A percentile compares a stretch with the other conserved stretches of the same genome.
These are phyloP conservation scores for Pseudorasbora parva DNA, from an alignment of 2,113 vertebrate species.

Conservation along the genomic window DNA sequence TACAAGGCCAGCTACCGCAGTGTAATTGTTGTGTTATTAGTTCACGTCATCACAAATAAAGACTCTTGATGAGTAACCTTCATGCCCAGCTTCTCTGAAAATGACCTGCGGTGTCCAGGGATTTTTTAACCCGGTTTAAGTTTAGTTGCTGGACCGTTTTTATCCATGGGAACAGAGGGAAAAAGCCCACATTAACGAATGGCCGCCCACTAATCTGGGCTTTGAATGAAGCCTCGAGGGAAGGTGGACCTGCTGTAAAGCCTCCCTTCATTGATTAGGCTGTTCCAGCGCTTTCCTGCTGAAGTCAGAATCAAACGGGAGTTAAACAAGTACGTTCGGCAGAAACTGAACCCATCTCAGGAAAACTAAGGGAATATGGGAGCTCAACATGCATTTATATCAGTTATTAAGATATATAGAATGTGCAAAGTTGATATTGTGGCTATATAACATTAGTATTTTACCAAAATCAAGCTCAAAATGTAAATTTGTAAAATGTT, in stretches of 20 bases:
- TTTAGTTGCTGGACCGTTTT: conserved; percentile 50
- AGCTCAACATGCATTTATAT: neutral
- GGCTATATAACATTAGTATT: too few relatives aligned
- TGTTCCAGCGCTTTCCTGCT: conserved; percentile 6
- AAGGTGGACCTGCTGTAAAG: conserved; percentile 42
- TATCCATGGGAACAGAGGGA: conserved; percentile 24
- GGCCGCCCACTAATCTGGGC: conserved; percentile 48
- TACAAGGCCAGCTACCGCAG: conserved; percentile 34
- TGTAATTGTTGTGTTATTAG: conserved; percentile 46
- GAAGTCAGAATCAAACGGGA: conserved; percentile 13
- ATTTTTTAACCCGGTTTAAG: conserved; percentile 43
- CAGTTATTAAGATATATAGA: too few relatives aligned
- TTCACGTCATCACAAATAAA: conserved; percentile 39
- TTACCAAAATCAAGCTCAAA: too few relatives aligned
- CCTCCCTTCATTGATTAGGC: conserved; percentile 54
- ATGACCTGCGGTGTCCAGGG: conserved; percentile 46
- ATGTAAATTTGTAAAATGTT: too few relatives aligned
- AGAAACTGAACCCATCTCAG: conserved; percentile 6
- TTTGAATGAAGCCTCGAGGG: conserved; percentile 50
- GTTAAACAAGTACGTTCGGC: too few relatives aligned
- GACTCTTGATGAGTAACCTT: conserved; percentile 49
- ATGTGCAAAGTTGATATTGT: too few relatives aligned
- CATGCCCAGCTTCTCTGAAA: conserved; percentile 35
- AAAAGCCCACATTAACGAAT: conserved; percentile 45
- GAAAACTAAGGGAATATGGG: neutral